Percentiles rank a stretch among this genome's conserved stretches.
These are phyloP conservation scores for Anticlea derivata DNA, from an alignment of 2,888 invertebrate genomes.

Conservation along the genomic window DNA sequence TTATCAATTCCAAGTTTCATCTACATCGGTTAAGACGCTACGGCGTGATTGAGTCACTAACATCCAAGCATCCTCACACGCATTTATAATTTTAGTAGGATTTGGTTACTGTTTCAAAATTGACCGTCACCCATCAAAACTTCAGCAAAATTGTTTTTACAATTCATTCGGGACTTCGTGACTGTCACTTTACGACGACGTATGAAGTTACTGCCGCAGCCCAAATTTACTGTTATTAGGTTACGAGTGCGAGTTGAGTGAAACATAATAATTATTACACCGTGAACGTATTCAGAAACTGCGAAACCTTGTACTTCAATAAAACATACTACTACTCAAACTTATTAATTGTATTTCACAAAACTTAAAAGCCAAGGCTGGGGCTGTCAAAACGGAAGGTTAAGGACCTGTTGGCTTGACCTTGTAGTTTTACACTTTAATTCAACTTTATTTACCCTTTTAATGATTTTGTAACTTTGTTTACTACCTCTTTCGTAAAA, in stretches of 20 bases:
- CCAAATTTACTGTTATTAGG: constrained; percentile 21
- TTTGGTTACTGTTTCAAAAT: not conserved
- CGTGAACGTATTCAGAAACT: constrained; percentile 15
- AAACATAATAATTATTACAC: constrained; percentile 14
- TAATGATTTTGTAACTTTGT: constrained; percentile 7
- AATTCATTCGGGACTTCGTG: constrained; percentile 16
- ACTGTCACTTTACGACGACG: constrained; percentile 18
- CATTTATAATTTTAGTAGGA: too few species aligned
- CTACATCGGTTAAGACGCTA: too few species aligned
- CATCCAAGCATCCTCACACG: too few species aligned
- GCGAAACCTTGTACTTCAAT: constrained; percentile 12
- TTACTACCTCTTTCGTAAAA: constrained; percentile 13
- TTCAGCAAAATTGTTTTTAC: constrained; percentile 4
- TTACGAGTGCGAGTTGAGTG: constrained; percentile 8
- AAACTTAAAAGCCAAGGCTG: constrained; percentile 29
- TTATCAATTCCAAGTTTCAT: too few species aligned
- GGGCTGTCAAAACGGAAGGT: constrained; percentile 28
- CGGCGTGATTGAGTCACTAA: too few species aligned
- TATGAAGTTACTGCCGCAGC: constrained; percentile 15
- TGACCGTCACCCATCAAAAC: constrained; percentile 11
- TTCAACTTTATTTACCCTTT: constrained; percentile 6
- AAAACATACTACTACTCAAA: constrained; percentile 1
- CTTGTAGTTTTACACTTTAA: constrained; percentile 22
- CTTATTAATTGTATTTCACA: constrained; percentile 11
- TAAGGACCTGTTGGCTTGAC: constrained; percentile 23